These are phyloP conservation scores for Melanotaenia parkinsoni DNA, from an alignment of 2,797 vertebrate genomes.

Conservation along the genomic window DNA sequence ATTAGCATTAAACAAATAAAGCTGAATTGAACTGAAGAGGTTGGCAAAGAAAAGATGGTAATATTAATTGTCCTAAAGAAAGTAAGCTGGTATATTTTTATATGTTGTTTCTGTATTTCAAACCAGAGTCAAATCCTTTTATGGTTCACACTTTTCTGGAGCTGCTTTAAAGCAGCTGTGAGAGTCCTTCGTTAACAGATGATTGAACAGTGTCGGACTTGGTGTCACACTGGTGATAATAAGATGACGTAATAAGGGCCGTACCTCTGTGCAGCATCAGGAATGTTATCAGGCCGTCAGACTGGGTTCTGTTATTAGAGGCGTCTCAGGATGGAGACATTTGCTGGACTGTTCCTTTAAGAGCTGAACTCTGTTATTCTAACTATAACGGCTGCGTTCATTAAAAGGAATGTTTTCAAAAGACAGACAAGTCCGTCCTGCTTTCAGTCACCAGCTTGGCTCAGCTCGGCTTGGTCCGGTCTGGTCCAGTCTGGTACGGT, in stretches of 20 bases:
- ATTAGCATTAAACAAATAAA: too few species aligned
- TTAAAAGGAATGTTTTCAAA: slow-evolving; percentile 57
- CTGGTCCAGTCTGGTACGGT: too few species aligned
- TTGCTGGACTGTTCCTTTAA: slow-evolving; percentile 30
- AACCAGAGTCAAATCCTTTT: too few species aligned
- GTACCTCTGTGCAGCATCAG: slow-evolving; percentile 6
- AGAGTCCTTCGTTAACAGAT: too few species aligned
- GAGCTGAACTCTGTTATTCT: slow-evolving; percentile 8
- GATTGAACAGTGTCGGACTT: neutral
- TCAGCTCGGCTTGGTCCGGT: neutral
- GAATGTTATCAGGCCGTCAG: neutral
- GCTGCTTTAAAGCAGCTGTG: too few species aligned
- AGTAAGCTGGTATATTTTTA: too few species aligned
- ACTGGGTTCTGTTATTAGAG: neutral
- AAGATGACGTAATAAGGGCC: neutral
- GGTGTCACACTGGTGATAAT: neutral
- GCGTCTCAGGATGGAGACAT: neutral
- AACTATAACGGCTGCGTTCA: slow-evolving; percentile 35
- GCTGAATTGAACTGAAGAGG: too few species aligned
- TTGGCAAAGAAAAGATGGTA: too few species aligned
- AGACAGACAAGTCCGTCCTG: slow-evolving; percentile 31
- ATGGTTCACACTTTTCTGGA: too few species aligned
- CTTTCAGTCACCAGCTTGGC: slow-evolving; percentile 39
- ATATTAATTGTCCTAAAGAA: too few species aligned
- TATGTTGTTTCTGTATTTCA: too few species aligned